These are phyloP conservation scores for Nezara viridula DNA, from an alignment of 2,888 invertebrate genomes.

Conservation along the genomic window DNA sequence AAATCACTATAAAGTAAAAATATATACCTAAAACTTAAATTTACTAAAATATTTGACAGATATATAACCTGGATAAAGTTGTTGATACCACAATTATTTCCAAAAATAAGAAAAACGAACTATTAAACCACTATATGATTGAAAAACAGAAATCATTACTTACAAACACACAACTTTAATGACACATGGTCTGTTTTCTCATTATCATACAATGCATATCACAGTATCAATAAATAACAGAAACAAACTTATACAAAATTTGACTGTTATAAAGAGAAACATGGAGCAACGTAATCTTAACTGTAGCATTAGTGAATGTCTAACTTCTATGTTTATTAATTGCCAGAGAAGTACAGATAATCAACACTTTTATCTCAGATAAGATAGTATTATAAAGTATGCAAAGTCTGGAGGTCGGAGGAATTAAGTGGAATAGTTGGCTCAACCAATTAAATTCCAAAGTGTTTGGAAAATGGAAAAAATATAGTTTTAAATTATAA, in stretches of 20 bases:
- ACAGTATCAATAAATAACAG: neutral
- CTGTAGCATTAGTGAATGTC: constrained; percentile 1
- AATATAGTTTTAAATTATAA: neutral
- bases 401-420: too few species aligned
- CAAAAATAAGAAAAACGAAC: neutral
- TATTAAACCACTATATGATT: neutral
- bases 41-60: neutral
- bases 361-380: neutral
- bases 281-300: constrained; percentile 29
- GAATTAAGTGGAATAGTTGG: neutral
- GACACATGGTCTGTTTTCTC: neutral
- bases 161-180: neutral
- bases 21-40: neutral
- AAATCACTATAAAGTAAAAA: neutral
- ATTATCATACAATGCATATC: neutral
- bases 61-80: neutral
- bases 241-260: neutral
- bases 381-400: neutral
- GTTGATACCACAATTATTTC: neutral
- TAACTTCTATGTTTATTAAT: too few species aligned
- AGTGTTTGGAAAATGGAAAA: neutral
- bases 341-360: neutral
- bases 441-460: neutral
- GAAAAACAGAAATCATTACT: neutral
- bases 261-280: neutral